These are phyloP conservation scores for Leiothrix lutea DNA, from an alignment of 2,113 vertebrate genomes.

Conservation along the genomic window DNA sequence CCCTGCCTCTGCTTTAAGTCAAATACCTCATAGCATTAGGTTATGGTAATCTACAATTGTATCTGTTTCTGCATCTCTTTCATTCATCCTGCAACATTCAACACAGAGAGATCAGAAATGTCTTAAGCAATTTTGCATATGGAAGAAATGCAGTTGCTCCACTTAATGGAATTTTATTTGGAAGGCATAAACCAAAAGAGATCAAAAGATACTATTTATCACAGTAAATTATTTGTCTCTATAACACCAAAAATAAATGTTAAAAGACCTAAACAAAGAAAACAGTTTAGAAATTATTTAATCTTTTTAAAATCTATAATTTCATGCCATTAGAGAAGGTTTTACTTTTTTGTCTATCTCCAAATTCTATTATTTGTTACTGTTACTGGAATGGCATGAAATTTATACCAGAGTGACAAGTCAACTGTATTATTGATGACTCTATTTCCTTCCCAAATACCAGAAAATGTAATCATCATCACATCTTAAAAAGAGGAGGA, in stretches of 20 bases:
- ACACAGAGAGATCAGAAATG: background rate
- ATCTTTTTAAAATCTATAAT: background rate
- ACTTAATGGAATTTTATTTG: slow-evolving; percentile 1
- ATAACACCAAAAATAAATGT: background rate
- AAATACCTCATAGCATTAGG: background rate
- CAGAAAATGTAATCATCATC: background rate
- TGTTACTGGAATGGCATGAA: background rate
- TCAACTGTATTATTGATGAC: background rate
- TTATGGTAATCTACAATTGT: background rate
- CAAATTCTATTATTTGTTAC: background rate
- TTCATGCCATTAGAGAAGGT: background rate
- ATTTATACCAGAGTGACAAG: background rate
- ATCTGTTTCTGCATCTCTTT: background rate
- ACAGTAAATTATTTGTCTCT: slow-evolving; percentile 43
- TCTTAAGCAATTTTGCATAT: background rate
- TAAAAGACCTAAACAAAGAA: slow-evolving; percentile 23
- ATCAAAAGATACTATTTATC: slow-evolving; percentile 24
- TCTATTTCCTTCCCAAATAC: background rate
- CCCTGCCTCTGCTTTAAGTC: background rate
- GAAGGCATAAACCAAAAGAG: background rate
- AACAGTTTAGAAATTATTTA: background rate
- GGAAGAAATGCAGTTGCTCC: background rate
- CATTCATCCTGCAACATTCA: background rate
- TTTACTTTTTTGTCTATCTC: background rate
- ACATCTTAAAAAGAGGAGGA: background rate